These are phyloP conservation scores for Podiceps cristatus DNA, from an alignment of 2,113 vertebrate genomes.

Conservation along the genomic window DNA sequence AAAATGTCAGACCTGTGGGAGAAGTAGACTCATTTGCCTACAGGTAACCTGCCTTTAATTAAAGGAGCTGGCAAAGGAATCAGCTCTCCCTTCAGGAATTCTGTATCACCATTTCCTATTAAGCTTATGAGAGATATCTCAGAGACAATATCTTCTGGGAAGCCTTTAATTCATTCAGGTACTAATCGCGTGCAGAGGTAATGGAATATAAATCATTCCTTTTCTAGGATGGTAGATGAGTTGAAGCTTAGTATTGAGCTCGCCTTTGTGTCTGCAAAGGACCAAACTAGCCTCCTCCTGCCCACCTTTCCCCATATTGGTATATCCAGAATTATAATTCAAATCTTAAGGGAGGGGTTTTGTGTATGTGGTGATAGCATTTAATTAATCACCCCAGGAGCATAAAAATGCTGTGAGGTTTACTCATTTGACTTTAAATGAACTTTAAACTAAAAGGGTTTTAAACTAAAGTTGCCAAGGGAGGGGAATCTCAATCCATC, in stretches of 20 bases:
- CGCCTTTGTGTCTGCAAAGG: not conserved
- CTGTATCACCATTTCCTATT: not conserved
- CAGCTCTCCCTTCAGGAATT: not conserved
- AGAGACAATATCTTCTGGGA: not conserved
- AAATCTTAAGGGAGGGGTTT: not conserved
- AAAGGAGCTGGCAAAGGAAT: not conserved
- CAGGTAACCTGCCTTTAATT: not conserved
- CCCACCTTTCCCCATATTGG: not conserved
- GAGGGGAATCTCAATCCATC: no score
- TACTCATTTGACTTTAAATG: not conserved
- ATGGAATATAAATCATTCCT: not conserved
- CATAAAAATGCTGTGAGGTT: not conserved
- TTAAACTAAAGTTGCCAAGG: no score
- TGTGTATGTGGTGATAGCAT: fast-evolving
- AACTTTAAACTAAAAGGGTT: no score
- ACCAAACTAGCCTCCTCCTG: not conserved
- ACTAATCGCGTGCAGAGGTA: not conserved
- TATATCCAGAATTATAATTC: not conserved
- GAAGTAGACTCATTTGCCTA: not conserved
- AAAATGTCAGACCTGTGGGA: not conserved
- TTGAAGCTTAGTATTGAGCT: not conserved
- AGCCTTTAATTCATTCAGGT: not conserved
- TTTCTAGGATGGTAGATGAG: not conserved
- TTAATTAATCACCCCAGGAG: not conserved
- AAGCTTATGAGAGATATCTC: not conserved